Percentiles rank a stretch among this genome's conserved stretches.
Conservation (phyloP, 1,140 invertebrate genomes). For the Acromyrmex heyeri region DNA sequence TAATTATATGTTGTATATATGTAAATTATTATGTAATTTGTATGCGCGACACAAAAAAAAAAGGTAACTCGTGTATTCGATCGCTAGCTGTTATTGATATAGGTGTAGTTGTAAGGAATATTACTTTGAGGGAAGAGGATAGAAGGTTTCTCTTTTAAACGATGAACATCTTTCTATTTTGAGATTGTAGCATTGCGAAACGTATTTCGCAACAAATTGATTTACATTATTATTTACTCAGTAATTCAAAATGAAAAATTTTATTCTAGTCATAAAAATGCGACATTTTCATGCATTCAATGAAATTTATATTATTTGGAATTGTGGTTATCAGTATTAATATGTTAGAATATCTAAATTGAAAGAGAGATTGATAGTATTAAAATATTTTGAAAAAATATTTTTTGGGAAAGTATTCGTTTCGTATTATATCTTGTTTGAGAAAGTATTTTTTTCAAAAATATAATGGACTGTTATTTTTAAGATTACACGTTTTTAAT, state of each 20-base stretch:
- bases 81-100: conserved; percentile 72
- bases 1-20: conserved; percentile 85
- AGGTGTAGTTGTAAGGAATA: conserved; percentile 60
- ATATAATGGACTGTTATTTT: conserved; percentile 5
- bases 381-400: neutral
- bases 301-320: conserved; percentile 30
- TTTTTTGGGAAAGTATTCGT: conserved; percentile 26
- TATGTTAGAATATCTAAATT: conserved; percentile 32
- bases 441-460: conserved; percentile 23
- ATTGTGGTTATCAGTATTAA: conserved; percentile 33
- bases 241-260: conserved; percentile 33
- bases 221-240: conserved; percentile 29
- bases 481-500: conserved; percentile 31
- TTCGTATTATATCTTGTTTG: neutral
- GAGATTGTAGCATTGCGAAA: neutral
- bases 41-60: conserved; percentile 55
- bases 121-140: conserved; percentile 44
- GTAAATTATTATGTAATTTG: conserved; percentile 81
- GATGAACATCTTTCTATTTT: conserved; percentile 28
- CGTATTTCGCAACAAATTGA: conserved; percentile 20
- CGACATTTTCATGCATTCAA: neutral
- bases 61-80: conserved; percentile 79
- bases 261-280: conserved; percentile 46
- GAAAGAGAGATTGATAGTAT: conserved; percentile 13
- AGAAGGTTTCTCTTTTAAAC: conserved; percentile 68